Conservation (phyloP, 1,140 invertebrate genomes). For the Drosophila triauraria region DNA sequence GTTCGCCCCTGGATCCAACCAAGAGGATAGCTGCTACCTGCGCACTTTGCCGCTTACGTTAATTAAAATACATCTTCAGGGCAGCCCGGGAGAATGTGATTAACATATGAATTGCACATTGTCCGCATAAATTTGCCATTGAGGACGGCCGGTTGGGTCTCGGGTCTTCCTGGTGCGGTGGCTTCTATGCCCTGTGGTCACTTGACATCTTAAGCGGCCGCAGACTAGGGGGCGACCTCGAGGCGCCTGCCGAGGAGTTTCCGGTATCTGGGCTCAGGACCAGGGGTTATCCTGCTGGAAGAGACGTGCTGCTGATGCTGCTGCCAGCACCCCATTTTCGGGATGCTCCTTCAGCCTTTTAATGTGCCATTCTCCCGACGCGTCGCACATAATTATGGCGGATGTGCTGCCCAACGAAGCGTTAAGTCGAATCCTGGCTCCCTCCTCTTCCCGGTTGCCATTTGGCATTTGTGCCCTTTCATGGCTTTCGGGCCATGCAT, state of each 20-base stretch:
- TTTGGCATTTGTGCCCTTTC: slow-evolving; percentile 69
- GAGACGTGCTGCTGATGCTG: background rate
- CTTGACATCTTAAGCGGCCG: slow-evolving; percentile 77
- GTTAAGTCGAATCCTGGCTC: slow-evolving; percentile 76
- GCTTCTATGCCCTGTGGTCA: slow-evolving; percentile 59
- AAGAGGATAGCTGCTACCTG: slow-evolving; percentile 38
- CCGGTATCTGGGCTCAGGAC: slow-evolving; percentile 52
- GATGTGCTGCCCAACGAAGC: slow-evolving; percentile 80
- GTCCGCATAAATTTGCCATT: slow-evolving; percentile 80
- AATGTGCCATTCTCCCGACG: slow-evolving; percentile 72
- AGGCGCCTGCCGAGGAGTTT: slow-evolving; percentile 69
- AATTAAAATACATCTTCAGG: slow-evolving; percentile 67
- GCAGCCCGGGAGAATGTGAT: slow-evolving; percentile 53
- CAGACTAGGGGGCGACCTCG: slow-evolving; percentile 53
- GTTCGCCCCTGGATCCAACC: slow-evolving; percentile 1
- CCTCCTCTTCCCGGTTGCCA: slow-evolving; percentile 21
- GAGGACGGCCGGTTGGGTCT: slow-evolving; percentile 20
- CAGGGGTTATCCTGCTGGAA: slow-evolving; percentile 42
- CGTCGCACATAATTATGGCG: slow-evolving; percentile 84
- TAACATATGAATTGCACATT: slow-evolving; percentile 82
- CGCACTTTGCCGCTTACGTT: slow-evolving; percentile 73
- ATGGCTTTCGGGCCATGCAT: slow-evolving; percentile 66
- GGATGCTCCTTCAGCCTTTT: slow-evolving; percentile 55
- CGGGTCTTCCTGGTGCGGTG: slow-evolving; percentile 10
- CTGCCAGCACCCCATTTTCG: slow-evolving; percentile 8